Evolutionary conservation across 2,888 invertebrate species (phyloP).

Genomic region (Amorpha juglandis): DNA sequence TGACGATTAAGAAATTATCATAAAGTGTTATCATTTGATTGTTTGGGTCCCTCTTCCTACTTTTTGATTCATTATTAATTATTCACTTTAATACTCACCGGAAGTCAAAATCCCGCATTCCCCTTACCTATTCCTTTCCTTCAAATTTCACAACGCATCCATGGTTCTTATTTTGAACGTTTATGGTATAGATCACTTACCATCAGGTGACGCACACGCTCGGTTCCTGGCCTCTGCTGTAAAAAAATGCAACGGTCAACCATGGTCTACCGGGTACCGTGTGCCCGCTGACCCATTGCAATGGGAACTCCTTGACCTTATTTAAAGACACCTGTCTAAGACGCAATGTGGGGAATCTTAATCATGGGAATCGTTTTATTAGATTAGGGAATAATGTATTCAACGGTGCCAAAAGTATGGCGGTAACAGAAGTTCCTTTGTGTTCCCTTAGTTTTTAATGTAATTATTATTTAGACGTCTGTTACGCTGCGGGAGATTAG

Average conservation of each 20-base stretch:
- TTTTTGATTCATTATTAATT: too few relatives aligned
- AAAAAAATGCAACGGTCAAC: conserved; percentile 61
- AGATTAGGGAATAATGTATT: conserved; percentile 37
- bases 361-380: conserved; percentile 73
- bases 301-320: conserved; percentile 81
- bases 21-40: too few relatives aligned
- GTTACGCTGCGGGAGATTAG: not conserved
- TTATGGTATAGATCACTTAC: too few relatives aligned
- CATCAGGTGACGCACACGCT: too few relatives aligned
- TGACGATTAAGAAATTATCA: too few relatives aligned
- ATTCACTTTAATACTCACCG: too few relatives aligned
- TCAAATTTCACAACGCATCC: too few relatives aligned
- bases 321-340: conserved; percentile 75
- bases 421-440: conserved; percentile 6
- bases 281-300: conserved; percentile 70
- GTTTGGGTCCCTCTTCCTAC: too few relatives aligned
- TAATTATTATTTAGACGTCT: not conserved
- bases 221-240: too few relatives aligned
- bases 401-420: not conserved
- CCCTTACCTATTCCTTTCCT: too few relatives aligned
- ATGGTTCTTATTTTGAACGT: too few relatives aligned
- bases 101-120: too few relatives aligned
- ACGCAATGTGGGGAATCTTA: conserved; percentile 66
- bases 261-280: conserved; percentile 62
- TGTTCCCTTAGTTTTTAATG: not conserved